Conservation (phyloP, 2,797 vertebrate species). For the Hyperoplus lanceolatus region DNA sequence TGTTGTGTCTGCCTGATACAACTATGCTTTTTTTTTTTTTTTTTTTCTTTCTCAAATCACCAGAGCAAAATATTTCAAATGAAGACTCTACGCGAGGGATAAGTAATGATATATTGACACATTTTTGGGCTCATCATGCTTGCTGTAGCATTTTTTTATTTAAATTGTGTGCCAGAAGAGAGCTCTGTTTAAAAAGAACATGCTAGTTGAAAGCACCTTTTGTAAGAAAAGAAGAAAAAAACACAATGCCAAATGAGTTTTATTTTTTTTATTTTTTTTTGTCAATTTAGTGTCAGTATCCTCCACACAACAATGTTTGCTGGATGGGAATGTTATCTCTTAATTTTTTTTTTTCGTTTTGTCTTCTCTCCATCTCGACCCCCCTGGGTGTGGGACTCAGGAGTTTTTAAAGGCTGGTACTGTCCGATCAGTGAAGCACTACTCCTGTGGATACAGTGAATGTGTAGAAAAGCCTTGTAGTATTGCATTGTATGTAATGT, state of each 20-base stretch:
- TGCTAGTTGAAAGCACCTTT: constrained; percentile 67
- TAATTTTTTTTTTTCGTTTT: constrained; percentile 6
- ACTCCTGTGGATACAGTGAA: constrained; percentile 88
- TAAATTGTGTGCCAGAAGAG: constrained; percentile 62
- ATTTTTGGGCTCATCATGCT: constrained; percentile 41
- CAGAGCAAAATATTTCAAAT: neutral
- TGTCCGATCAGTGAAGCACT: constrained; percentile 83
- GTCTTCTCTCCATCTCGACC: constrained; percentile 24
- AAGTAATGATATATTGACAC: constrained; percentile 19
- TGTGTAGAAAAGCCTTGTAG: constrained; percentile 88
- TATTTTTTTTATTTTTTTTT: constrained; percentile 59
- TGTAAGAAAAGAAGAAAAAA: constrained; percentile 13
- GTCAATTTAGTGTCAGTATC: constrained; percentile 51
- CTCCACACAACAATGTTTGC: constrained; percentile 29
- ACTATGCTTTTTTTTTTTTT: neutral
- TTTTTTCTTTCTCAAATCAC: neutral
- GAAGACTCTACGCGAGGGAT: constrained; percentile 13
- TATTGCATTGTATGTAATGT: constrained; percentile 97
- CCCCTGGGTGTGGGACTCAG: constrained; percentile 66
- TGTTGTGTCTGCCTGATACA: neutral
- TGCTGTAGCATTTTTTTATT: constrained; percentile 40
- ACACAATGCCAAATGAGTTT: constrained; percentile 83
- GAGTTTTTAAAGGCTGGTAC: constrained; percentile 71
- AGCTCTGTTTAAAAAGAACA: constrained; percentile 13
- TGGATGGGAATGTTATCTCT: constrained; percentile 52